These are phyloP conservation scores for Chelon auratus DNA, from an alignment of 2,797 vertebrate genomes.

Conservation along the genomic window DNA sequence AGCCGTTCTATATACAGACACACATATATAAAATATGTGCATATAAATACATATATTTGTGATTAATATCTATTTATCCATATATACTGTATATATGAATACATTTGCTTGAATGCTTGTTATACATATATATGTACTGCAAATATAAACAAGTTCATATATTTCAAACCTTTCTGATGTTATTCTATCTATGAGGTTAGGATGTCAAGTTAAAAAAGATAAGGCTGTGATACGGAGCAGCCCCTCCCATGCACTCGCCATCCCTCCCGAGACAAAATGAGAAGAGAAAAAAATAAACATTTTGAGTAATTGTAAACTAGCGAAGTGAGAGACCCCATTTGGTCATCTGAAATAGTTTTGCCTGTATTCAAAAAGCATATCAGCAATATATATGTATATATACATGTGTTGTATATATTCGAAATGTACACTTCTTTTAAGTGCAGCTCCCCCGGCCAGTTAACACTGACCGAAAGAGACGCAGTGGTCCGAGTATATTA, in stretches of 20 bases:
- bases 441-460: slow-evolving; percentile 90
- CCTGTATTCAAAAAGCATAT: slow-evolving; percentile 96
- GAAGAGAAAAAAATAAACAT: slow-evolving; percentile 84
- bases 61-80: slow-evolving; percentile 88
- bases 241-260: slow-evolving; percentile 85
- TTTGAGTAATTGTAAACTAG: slow-evolving; percentile 88
- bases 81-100: slow-evolving; percentile 87
- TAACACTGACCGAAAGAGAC: slow-evolving; percentile 92
- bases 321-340: slow-evolving; percentile 83
- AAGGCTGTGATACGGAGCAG: slow-evolving; percentile 87
- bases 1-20: slow-evolving; percentile 87
- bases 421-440: slow-evolving; percentile 88
- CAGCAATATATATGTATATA: slow-evolving; percentile 90
- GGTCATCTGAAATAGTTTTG: slow-evolving; percentile 93
- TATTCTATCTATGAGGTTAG: slow-evolving; percentile 91
- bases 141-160: slow-evolving; percentile 96
- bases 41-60: slow-evolving; percentile 89
- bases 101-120: slow-evolving; percentile 84
- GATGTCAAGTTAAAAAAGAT: slow-evolving; percentile 88
- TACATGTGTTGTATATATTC: slow-evolving; percentile 86
- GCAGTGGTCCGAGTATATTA: slow-evolving; percentile 94
- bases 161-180: slow-evolving; percentile 95
- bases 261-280: slow-evolving; percentile 82
- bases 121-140: slow-evolving; percentile 99
- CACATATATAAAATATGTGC: slow-evolving; percentile 89